Percentiles rank a stretch among this genome's conserved stretches.
These are phyloP conservation scores for Ormyrus thymus DNA, from an alignment of 2,888 invertebrate species.

Conservation along the genomic window DNA sequence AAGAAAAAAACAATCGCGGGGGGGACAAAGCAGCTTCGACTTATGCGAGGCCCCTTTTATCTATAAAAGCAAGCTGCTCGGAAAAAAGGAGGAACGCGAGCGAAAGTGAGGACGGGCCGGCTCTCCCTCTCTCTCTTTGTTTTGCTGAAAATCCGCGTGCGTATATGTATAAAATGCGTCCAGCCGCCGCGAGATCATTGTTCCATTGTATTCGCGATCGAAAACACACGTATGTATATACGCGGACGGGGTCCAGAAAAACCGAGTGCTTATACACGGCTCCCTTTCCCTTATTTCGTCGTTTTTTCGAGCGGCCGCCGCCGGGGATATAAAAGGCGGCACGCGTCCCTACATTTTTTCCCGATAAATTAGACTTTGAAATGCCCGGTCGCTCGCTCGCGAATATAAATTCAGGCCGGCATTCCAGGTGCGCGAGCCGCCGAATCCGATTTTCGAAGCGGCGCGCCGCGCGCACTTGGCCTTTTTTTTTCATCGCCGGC, in stretches of 20 bases:
- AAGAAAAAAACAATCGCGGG: neutral
- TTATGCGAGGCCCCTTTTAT: conserved; percentile 12
- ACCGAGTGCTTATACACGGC: conserved; percentile 3
- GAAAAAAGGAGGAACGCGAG: conserved; percentile 8
- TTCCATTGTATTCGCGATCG: conserved; percentile 56
- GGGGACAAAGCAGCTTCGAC: neutral
- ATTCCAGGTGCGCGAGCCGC: conserved; percentile 12
- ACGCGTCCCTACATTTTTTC: conserved; percentile 24
- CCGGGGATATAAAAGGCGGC: conserved; percentile 34
- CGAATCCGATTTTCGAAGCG: too few species aligned
- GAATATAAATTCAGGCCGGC: conserved; percentile 1
- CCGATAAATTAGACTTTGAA: conserved; percentile 49
- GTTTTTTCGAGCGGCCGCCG: neutral
- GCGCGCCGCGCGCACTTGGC: neutral
- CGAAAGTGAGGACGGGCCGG: conserved; percentile 31
- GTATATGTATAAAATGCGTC: conserved; percentile 8
- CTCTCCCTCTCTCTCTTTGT: conserved; percentile 14
- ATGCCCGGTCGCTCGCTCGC: neutral
- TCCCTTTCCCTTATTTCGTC: neutral
- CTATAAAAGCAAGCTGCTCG: conserved; percentile 22
- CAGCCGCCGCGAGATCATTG: conserved; percentile 54
- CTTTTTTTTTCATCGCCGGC: neutral
- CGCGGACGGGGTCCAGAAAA: neutral
- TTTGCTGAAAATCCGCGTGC: conserved; percentile 39
- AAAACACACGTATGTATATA: conserved; percentile 5